Evolutionary conservation across 2,797 vertebrate genomes (phyloP).

Genomic region (Phalloptychus januarius): DNA sequence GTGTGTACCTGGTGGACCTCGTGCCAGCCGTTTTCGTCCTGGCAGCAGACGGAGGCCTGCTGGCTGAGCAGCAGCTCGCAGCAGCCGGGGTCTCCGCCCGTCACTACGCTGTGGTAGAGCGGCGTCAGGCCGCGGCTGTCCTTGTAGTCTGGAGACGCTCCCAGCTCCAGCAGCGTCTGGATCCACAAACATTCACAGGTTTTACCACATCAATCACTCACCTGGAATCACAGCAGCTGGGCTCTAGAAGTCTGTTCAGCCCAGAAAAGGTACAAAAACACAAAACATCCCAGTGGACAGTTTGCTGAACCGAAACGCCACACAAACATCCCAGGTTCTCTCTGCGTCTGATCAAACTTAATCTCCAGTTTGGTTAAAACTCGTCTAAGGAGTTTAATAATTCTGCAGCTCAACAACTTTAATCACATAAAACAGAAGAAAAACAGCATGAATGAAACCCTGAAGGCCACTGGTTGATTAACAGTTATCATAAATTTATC

Average conservation of each 20-base stretch:
- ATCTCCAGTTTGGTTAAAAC: not conserved
- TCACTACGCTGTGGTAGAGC: conserved; percentile 91
- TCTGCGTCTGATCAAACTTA: not conserved
- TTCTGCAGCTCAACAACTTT: not conserved
- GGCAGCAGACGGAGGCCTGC: conserved; percentile 86
- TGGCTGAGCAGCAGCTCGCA: conserved; percentile 92
- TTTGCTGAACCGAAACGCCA: too few species aligned
- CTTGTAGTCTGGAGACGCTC: conserved; percentile 93
- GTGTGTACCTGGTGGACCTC: conserved; percentile 92
- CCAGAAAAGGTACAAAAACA: not conserved
- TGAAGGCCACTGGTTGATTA: not conserved
- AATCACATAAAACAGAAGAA: not conserved
- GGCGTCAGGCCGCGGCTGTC: conserved; percentile 93
- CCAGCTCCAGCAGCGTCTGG: conserved; percentile 92
- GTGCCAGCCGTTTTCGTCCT: conserved; percentile 96
- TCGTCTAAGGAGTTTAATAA: not conserved
- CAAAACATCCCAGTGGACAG: too few species aligned
- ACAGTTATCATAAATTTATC: not conserved
- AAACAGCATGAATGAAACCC: not conserved
- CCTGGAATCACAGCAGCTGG: not conserved
- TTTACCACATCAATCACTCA: not conserved
- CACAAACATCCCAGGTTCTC: not conserved
- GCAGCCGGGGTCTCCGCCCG: conserved; percentile 93
- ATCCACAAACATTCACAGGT: not conserved
- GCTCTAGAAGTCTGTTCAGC: not conserved